Conservation (phyloP, 1,140 invertebrate genomes). For the Drosophila parvula region DNA sequence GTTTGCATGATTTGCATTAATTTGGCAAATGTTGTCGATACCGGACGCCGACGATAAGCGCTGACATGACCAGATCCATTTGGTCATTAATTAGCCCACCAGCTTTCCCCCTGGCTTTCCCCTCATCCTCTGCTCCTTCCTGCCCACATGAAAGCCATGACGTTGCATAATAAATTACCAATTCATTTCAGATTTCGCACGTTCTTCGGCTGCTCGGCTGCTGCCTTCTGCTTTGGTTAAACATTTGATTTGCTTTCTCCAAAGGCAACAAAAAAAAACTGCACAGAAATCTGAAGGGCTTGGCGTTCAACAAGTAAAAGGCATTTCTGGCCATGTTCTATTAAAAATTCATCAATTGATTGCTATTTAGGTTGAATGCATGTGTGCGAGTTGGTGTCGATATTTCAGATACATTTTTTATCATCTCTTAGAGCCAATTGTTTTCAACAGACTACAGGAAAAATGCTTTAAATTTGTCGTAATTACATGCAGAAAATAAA, state of each 20-base stretch:
- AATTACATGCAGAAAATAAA: neutral
- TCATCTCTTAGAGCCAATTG: too few relatives aligned
- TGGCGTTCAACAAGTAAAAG: conserved; percentile 43
- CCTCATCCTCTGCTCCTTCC: neutral
- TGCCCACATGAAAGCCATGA: conserved; percentile 58
- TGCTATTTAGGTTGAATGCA: neutral
- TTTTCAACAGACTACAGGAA: neutral
- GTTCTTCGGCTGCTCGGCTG: conserved; percentile 45
- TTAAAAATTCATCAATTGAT: conserved; percentile 34
- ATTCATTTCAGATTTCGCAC: conserved; percentile 71
- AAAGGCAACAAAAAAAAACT: neutral
- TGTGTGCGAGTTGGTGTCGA: neutral
- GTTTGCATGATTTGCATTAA: conserved; percentile 80
- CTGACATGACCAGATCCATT: conserved; percentile 73
- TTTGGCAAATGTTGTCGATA: conserved; percentile 81
- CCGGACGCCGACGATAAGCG: conserved; percentile 74
- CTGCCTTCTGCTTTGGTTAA: conserved; percentile 18
- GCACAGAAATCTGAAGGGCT: neutral
- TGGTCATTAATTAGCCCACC: conserved; percentile 80
- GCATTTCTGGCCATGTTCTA: conserved; percentile 26
- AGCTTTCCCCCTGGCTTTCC: conserved; percentile 26
- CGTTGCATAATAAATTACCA: conserved; percentile 78
- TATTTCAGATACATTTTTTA: neutral
- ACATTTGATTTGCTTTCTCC: conserved; percentile 49
- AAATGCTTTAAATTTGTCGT: neutral